A percentile compares a stretch with the other conserved stretches of the same genome.
phyloP scores from a whole-genome alignment of 2,797 vertebrate species.

The Thripadectes ignobilis region DNA sequence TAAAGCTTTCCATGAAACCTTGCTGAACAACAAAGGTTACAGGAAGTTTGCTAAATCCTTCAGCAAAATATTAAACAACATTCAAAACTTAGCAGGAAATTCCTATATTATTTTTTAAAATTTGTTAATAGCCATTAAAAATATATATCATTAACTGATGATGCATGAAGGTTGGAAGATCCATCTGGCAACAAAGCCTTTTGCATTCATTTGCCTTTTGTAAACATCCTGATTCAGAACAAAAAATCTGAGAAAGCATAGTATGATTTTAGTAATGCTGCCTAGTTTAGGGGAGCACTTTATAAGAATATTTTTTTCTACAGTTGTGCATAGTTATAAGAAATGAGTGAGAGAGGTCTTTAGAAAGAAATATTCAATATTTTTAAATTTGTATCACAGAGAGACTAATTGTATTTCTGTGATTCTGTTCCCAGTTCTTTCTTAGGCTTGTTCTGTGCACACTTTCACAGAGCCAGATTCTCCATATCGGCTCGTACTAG shows the following conservation, averaged over 20 bases:
- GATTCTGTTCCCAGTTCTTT: background rate
- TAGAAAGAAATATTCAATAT: background rate
- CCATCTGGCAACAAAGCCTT: background rate
- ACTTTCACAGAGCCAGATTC: background rate
- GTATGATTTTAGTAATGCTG: background rate
- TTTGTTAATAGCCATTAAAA: background rate
- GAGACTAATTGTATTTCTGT: background rate
- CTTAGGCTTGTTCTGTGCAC: background rate
- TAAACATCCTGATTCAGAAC: background rate
- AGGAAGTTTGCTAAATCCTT: background rate
- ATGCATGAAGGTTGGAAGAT: background rate
- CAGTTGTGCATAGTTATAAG: background rate
- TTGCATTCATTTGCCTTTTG: background rate
- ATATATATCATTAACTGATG: background rate
- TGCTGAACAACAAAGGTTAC: background rate
- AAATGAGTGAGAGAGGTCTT: background rate
- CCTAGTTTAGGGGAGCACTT: background rate
- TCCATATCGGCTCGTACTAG: background rate
- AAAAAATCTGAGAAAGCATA: background rate
- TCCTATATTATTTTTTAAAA: background rate
- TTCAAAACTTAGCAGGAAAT: background rate
- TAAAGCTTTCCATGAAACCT: background rate
- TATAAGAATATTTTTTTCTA: background rate
- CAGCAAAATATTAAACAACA: background rate
- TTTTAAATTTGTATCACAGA: background rate